Evolutionary conservation across 2,888 invertebrate genomes (phyloP), one percentile per base, ranked within the genome.

Genomic region (Eristalis tenax): DNA sequence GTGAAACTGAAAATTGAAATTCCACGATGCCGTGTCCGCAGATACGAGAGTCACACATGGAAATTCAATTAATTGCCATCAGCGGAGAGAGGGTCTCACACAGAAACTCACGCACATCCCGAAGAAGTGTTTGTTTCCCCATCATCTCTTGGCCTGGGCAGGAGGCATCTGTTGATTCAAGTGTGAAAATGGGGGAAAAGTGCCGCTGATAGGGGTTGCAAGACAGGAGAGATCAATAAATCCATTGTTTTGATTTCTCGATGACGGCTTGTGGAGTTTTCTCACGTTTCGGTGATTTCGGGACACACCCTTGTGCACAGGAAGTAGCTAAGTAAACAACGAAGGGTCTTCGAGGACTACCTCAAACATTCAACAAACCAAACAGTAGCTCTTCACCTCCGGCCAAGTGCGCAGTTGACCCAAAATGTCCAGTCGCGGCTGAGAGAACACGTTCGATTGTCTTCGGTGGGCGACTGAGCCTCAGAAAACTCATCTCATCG

Each of bases 251-350:
- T 86, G 86, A 78, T 82, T 82, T 78, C 78, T 65, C 70, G 70
- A 50, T 50, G 50, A 50, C 56, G 75, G 70, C 65, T 70, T 83
- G 40, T 38, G 56, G 43, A 87, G 76, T 87, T 79, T 87, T 83
- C 87, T 83, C 87, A 87, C 87, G 87, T 87, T 65, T 38, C 68
- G 56, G 61, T 80, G 77, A 86, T 86, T 83, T 79, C 69, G 75
- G 61, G 35, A n/a, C 57, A 32, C 78, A 43, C 61, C 6, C 57
- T 63, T 35, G 57, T 40, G 23, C 15, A 28, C 74, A 79, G 87
- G 87, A 87, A 83, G 83, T 83, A 63, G 69, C n/a, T 69, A 71
- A 74, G 40, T 63, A 70, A 86, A 76, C 59, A 75, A 38, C 6
- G 38, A 11, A 64, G 15, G 59, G 50, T 59, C 15, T 0, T 4